Conservation (phyloP, 2,888 invertebrate genomes). For the Sarcophaga variegata region DNA sequence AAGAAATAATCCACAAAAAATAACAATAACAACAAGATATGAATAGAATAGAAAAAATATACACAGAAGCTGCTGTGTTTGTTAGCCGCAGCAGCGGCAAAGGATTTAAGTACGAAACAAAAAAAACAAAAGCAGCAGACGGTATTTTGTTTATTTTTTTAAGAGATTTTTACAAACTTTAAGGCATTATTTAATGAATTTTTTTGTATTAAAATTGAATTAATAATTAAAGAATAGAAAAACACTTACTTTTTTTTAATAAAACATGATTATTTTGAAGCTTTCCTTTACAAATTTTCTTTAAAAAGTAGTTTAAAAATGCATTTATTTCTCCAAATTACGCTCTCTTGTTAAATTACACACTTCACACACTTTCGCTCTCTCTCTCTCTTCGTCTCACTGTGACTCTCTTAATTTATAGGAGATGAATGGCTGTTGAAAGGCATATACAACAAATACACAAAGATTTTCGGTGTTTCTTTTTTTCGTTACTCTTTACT, state of each 20-base stretch:
- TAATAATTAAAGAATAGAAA: too few species aligned
- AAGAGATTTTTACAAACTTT: background rate
- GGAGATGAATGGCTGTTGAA: background rate
- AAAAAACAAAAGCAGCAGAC: slow-evolving; percentile 52
- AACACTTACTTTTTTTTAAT: too few species aligned
- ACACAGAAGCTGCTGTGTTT: background rate
- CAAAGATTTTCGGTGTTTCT: slow-evolving; percentile 23
- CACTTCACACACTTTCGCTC: background rate
- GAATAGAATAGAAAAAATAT: slow-evolving; percentile 9
- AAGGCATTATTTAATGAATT: background rate
- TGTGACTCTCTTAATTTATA: background rate
- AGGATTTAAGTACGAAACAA: slow-evolving; percentile 26
- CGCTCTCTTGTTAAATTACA: background rate
- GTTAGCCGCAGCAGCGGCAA: background rate
- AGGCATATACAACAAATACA: slow-evolving; percentile 46
- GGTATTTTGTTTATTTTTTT: slow-evolving; percentile 11
- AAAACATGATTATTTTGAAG: too few species aligned
- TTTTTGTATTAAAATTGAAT: background rate
- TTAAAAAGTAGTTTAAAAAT: too few species aligned
- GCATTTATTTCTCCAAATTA: too few species aligned
- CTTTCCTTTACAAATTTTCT: too few species aligned
- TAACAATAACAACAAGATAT: slow-evolving; percentile 22
- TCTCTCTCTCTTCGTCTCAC: background rate
- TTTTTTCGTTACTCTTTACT: background rate
- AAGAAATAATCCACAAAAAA: slow-evolving; percentile 50